A percentile compares a stretch with the other conserved stretches of the same genome.
Evolutionary conservation across 2,797 vertebrate genomes (phyloP).

Genomic region (Eupleurogrammus muticus): DNA sequence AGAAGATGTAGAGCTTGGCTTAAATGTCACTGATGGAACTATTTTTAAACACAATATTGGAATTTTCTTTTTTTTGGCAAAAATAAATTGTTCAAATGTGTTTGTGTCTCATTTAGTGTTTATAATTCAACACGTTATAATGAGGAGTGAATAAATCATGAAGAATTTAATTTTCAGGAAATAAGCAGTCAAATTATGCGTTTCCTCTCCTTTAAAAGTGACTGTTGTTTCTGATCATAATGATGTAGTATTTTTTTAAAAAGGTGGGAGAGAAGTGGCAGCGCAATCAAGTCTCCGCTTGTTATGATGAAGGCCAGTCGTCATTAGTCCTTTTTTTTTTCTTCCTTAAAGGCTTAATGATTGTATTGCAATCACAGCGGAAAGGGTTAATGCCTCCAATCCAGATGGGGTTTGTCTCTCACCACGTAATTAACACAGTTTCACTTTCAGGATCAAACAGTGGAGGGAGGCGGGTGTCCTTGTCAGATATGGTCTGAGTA

Average conservation of each 20-base stretch:
- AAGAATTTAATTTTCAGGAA: not conserved
- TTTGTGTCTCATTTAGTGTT: conserved; percentile 20
- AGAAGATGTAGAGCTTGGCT: not conserved
- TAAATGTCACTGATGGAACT: not conserved
- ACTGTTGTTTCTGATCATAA: not conserved
- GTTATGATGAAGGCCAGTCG: conserved; percentile 43
- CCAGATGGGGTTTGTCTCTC: conserved; percentile 65
- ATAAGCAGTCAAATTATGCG: not conserved
- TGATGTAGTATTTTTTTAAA: conserved; percentile 3
- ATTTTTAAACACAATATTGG: conserved; percentile 22
- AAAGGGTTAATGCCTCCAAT: conserved; percentile 64
- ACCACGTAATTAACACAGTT: conserved; percentile 71
- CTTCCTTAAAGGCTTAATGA: conserved; percentile 58
- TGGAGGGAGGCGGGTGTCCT: conserved; percentile 47
- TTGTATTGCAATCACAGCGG: conserved; percentile 43
- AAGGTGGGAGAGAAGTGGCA: not conserved
- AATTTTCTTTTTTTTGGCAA: conserved; percentile 40
- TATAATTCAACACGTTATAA: not conserved
- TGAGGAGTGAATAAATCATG: not conserved
- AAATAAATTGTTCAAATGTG: conserved; percentile 52
- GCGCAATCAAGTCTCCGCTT: conserved; percentile 20
- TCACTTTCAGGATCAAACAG: conserved; percentile 73
- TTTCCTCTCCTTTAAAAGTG: not conserved
- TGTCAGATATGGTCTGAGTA: conserved; percentile 51
- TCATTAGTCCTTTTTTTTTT: conserved; percentile 41